phyloP scores from a whole-genome alignment of 1,140 invertebrate genomes.

The Drosophila parvula region DNA sequence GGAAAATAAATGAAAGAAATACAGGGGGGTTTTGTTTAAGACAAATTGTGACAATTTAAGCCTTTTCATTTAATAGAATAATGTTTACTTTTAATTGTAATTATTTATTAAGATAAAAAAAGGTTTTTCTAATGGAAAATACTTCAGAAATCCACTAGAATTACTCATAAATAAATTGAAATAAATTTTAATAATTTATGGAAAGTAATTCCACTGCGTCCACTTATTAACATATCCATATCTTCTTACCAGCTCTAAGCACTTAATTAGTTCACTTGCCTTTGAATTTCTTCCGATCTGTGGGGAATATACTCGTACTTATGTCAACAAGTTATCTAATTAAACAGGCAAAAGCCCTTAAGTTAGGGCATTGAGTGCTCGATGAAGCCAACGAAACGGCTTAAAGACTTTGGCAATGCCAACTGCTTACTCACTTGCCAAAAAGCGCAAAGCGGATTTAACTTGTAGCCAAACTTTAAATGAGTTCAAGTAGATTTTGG shows the following conservation, averaged over 20 bases:
- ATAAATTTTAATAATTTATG: too few relatives aligned
- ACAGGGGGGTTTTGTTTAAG: background rate
- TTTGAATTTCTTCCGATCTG: background rate
- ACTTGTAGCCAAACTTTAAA: constrained; percentile 75
- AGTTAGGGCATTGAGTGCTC: constrained; percentile 20
- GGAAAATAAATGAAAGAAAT: background rate
- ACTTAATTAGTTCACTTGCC: constrained; percentile 2
- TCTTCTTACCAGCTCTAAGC: background rate
- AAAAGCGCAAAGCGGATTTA: constrained; percentile 73
- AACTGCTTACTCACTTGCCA: constrained; percentile 67
- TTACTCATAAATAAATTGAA: too few relatives aligned
- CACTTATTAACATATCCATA: background rate
- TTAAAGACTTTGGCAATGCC: constrained; percentile 68
- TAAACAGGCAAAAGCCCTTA: constrained; percentile 1
- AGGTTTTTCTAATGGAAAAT: background rate
- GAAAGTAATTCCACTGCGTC: background rate
- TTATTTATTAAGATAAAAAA: too few relatives aligned
- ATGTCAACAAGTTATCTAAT: constrained; percentile 27
- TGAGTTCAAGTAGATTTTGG: constrained; percentile 75
- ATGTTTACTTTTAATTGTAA: too few relatives aligned
- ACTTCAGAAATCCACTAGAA: background rate
- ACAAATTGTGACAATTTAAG: background rate
- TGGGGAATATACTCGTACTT: background rate
- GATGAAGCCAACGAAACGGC: constrained; percentile 53
- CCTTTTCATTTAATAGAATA: background rate